Evolutionary conservation across 30 jellyfish, hydroid and myxozoan species (phyloP).

Genomic region (Aurelia aurita complex sp. Pacific): DNA sequence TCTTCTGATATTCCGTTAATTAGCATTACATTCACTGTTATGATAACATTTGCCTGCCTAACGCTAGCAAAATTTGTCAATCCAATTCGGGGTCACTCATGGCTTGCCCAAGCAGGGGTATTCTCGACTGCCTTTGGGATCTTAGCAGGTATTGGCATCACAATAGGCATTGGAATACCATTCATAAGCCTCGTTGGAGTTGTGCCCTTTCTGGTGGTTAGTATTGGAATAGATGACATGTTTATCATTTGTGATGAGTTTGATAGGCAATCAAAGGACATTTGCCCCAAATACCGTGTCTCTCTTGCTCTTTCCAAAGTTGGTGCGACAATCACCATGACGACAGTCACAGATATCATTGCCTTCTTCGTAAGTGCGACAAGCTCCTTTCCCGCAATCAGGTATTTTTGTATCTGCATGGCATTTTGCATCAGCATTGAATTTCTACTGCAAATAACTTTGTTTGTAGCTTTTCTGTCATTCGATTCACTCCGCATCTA

Average conservation of each 20-base stretch:
- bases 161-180: slow-evolving; percentile 56
- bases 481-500: slow-evolving; percentile 60
- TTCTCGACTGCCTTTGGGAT: slow-evolving; percentile 65
- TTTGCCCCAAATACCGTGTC: slow-evolving; percentile 44
- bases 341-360: slow-evolving; percentile 69
- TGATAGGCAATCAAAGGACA: slow-evolving; percentile 42
- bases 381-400: slow-evolving; percentile 68
- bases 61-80: slow-evolving; percentile 37
- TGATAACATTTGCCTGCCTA: slow-evolving; percentile 69
- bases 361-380: slow-evolving; percentile 63
- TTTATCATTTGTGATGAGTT: slow-evolving; percentile 69
- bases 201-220: slow-evolving; percentile 69
- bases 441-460: slow-evolving; percentile 55
- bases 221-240: slow-evolving; percentile 82
- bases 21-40: slow-evolving; percentile 60
- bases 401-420: slow-evolving; percentile 66
- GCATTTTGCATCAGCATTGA: slow-evolving; percentile 48
- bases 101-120: slow-evolving; percentile 66
- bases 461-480: slow-evolving; percentile 57
- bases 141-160: slow-evolving; percentile 68
- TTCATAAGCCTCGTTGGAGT: slow-evolving; percentile 75
- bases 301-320: slow-evolving; percentile 58
- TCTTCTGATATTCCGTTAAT: slow-evolving; percentile 42
- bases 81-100: slow-evolving; percentile 72
- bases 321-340: slow-evolving; percentile 83